Evolutionary conservation across 2,797 vertebrate species (phyloP).

Genomic region (Cyclopterus lumpus): DNA sequence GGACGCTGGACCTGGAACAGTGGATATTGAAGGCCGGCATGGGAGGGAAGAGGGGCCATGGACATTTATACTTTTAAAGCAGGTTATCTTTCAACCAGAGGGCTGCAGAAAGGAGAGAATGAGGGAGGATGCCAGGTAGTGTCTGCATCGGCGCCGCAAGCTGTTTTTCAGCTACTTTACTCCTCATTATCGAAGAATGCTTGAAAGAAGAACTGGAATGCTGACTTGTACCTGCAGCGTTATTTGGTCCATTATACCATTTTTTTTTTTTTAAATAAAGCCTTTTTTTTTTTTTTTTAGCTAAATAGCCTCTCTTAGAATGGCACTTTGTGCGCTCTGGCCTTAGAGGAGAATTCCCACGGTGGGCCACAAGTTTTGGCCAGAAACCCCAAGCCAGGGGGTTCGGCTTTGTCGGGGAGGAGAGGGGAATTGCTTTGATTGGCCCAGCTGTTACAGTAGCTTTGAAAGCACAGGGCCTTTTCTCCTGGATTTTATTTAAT

Average conservation of each 20-base stretch:
- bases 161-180: conserved; percentile 17
- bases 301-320: conserved; percentile 78
- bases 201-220: conserved; percentile 59
- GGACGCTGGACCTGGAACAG: conserved; percentile 26
- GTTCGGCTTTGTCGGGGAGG: conserved; percentile 80
- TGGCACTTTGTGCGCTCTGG: conserved; percentile 80
- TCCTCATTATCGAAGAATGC: conserved; percentile 40
- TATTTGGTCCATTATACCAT: conserved; percentile 68
- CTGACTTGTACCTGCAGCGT: conserved; percentile 61
- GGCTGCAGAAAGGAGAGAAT: conserved; percentile 35
- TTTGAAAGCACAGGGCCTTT: conserved; percentile 81
- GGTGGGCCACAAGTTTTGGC: conserved; percentile 70
- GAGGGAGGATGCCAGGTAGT: conserved; percentile 18
- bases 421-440: conserved; percentile 85
- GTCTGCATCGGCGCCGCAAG: conserved; percentile 6
- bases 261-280: conserved; percentile 68
- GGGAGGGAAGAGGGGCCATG: conserved; percentile 13
- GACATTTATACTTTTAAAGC: conserved; percentile 37
- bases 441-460: conserved; percentile 83
- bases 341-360: conserved; percentile 80
- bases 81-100: conserved; percentile 27
- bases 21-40: conserved; percentile 13
- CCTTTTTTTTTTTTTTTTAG: too few species aligned
- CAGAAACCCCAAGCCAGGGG: conserved; percentile 70
- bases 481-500: conserved; percentile 85